Percentiles rank a stretch among this genome's conserved stretches.
phyloP scores from a whole-genome alignment of 2,888 invertebrate genomes.

The Drosophila rubida region DNA sequence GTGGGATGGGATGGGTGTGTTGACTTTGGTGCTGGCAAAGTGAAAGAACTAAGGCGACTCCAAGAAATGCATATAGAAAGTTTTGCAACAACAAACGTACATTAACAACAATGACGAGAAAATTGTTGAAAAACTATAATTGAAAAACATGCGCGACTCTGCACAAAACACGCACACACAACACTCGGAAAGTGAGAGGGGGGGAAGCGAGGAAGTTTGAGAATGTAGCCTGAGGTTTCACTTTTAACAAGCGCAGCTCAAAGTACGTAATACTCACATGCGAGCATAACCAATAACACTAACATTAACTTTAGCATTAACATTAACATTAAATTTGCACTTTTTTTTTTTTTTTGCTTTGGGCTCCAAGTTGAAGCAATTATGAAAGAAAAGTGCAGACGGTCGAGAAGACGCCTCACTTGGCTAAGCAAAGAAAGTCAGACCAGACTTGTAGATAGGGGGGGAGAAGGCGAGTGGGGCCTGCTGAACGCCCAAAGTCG shows the following conservation, averaged over 20 bases:
- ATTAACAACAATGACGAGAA: conserved; percentile 77
- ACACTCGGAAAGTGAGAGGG: not conserved
- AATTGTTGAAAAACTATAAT: conserved; percentile 71
- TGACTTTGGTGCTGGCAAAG: conserved; percentile 23
- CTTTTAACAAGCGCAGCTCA: conserved; percentile 34
- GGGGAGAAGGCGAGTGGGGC: not conserved
- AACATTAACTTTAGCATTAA: conserved; percentile 44
- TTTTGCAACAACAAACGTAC: conserved; percentile 48
- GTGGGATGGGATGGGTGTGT: conserved; percentile 11
- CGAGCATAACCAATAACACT: conserved; percentile 27
- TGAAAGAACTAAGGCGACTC: conserved; percentile 51
- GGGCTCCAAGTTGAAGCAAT: conserved; percentile 20
- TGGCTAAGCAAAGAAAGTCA: conserved; percentile 58
- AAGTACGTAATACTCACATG: conserved; percentile 21
- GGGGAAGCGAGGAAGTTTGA: not conserved
- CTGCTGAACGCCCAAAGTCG: conserved; percentile 63
- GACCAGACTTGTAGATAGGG: not conserved
- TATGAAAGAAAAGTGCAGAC: conserved; percentile 52
- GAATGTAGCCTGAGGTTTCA: conserved; percentile 43
- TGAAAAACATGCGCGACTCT: conserved; percentile 51
- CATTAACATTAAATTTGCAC: conserved; percentile 58
- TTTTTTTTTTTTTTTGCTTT: conserved; percentile 21
- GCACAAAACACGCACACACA: conserved; percentile 25
- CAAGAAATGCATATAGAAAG: conserved; percentile 66
- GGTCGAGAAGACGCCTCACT: conserved; percentile 15